A percentile compares a stretch with the other conserved stretches of the same genome.
phyloP scores from a whole-genome alignment of 2,113 vertebrate species.

The Opisthocomus hoazin region DNA sequence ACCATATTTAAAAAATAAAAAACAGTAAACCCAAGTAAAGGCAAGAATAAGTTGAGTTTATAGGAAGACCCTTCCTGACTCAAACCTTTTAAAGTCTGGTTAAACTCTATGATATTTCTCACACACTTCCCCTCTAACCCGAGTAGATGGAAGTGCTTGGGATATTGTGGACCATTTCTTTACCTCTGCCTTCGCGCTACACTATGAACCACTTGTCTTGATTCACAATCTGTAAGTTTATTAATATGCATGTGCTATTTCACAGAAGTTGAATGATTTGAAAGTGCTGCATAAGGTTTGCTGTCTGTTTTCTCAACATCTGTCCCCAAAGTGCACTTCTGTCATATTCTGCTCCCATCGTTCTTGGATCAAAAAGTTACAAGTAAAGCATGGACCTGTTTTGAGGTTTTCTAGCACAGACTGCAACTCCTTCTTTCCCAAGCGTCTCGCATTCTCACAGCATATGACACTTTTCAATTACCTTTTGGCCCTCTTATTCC shows the following conservation, averaged over 20 bases:
- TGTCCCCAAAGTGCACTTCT: constrained; percentile 16
- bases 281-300: constrained; percentile 15
- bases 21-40: not conserved
- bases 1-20: not conserved
- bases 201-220: not conserved
- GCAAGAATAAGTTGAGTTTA: not conserved
- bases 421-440: not conserved
- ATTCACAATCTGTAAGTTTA: not conserved
- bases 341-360: not conserved
- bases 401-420: not conserved
- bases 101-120: not conserved
- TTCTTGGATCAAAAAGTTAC: not conserved
- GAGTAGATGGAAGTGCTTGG: not conserved
- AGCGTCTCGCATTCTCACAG: not conserved
- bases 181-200: not conserved
- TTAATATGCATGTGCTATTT: not conserved
- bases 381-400: not conserved
- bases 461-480: constrained; percentile 47
- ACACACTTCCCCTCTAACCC: not conserved
- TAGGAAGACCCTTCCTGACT: not conserved
- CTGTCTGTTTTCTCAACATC: constrained; percentile 2
- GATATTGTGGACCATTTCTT: not conserved
- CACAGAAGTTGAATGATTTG: not conserved
- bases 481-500: constrained; percentile 46
- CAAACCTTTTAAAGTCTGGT: not conserved